Evolutionary conservation across 2,113 vertebrate genomes (phyloP), one percentile per base, ranked within the genome.

Genomic region (Poicephalus meyeri): DNA sequence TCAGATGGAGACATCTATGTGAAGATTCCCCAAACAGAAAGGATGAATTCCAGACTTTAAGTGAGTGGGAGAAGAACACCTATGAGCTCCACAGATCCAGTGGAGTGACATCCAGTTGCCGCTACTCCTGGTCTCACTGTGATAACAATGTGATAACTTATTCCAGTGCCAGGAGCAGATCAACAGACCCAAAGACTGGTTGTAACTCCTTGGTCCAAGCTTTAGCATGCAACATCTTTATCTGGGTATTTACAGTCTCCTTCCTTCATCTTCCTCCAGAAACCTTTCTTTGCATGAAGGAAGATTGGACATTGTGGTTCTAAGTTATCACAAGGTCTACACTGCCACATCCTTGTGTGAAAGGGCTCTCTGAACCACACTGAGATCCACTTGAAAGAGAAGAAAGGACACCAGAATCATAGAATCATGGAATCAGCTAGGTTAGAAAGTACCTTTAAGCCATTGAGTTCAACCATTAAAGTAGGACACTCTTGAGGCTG

Each of bases 351-450:
- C 12, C 20, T 33, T 13, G 8, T 55, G 47, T 37, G 53, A 12
- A 42, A 70, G 47, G 16, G 8, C 0, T 0, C 3, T 33, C 2
- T 0, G 58, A 84, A 63, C 37, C 28, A 37, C n/a, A 11, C 6
- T 33, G 20, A 70, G 20, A 61, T 19, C 11, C 13, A 18, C 28
- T 10, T 66, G 28, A 53, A 87, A 35, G 63, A 80, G 39, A 52
- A 41, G 3, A 52, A 76, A 71, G 42, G n/a, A 64, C n/a, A 33
- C 7, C 17, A 24, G 33, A 35, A n/a, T n/a, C 33, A n/a, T 14
- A 58, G 55, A 23, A 35, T 23, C 33, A 58, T 35, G 24, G 33
- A 58, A 58, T 7, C 33, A 58, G 10, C 56, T 24, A 24, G 33
- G 21, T 35, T 24, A 15, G 56, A 58, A 33, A 13, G 16, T 23